A percentile compares a stretch with the other conserved stretches of the same genome.
Evolutionary conservation across 2,797 vertebrate genomes (phyloP).

Genomic region (Oreortyx pictus): DNA sequence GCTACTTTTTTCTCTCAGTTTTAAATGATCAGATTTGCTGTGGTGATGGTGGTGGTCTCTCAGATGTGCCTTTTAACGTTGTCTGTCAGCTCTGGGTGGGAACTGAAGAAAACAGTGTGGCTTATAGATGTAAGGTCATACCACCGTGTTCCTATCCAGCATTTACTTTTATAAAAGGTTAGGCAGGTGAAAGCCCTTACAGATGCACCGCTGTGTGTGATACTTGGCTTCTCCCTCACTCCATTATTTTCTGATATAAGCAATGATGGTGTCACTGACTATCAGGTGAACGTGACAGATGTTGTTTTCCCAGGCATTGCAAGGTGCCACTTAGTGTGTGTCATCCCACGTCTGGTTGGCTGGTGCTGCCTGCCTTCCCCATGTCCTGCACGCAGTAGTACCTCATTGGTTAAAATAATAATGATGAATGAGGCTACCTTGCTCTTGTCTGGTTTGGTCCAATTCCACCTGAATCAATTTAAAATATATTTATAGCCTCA

Average conservation of each 20-base stretch:
- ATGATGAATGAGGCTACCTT: rapidly evolving
- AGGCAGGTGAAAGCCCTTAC: neutral
- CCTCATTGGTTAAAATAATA: neutral
- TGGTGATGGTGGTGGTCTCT: neutral
- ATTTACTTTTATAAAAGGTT: neutral
- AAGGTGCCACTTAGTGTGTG: neutral
- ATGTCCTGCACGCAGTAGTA: neutral
- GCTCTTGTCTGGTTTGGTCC: neutral
- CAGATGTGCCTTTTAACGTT: neutral
- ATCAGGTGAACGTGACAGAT: neutral
- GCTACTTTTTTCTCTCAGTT: neutral
- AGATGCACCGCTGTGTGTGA: rapidly evolving
- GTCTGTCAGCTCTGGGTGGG: neutral
- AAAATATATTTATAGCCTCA: neutral
- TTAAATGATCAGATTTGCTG: neutral
- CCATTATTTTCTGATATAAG: neutral
- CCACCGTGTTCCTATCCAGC: neutral
- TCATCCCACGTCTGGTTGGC: neutral
- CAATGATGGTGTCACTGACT: neutral
- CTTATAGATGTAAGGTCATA: neutral
- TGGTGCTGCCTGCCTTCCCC: neutral
- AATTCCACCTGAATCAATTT: rapidly evolving
- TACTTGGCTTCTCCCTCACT: neutral
- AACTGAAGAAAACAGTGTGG: neutral
- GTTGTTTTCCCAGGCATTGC: neutral